Base-by-base conservation (phyloP, 2,888 invertebrate species). In the Tachina lurida region DNA sequence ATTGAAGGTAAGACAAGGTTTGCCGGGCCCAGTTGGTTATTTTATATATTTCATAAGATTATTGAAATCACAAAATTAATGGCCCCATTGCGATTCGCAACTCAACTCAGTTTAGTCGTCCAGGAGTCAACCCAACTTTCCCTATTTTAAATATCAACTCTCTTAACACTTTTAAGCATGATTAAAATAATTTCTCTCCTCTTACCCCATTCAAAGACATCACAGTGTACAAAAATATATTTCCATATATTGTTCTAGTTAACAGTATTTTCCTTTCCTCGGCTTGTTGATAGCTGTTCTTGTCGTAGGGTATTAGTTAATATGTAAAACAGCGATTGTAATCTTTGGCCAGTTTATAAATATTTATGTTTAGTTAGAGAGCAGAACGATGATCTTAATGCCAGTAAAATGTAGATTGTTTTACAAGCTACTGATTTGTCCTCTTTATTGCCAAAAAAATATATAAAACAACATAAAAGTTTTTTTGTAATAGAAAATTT, bases 331-430 rank as follows among this genome's bases (percentile, higher is more conserved):
- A 76, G 79, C 49, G 85, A 86, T 86, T 82, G 85, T 71, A 83
- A 82, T 86, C 82, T 79, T 82, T 86, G 85, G 70, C 85, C 78
- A 83, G 78, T 86, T 86, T 82, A 83, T 83, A 86, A 86, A 86
- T 86, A 86, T 86, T 86, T 83, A 79, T 86, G 78, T 79, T 79
- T 19, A 67, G 60, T 75, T 65, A 77, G 60, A 58, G 77, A 74
- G 63, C 63, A 75, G 58, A 82, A 75, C 75, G 79, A 71, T 67
- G 54, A 86, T 83, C 85, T 79, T 79, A 86, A 86, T 79, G 78
- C 54, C 70, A 71, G 74, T 76, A 52, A 78, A 81, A 74, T 81
- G 75, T 62, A 58, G 76, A 77, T 77, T 71, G 58, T 77, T 71
- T 83, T 77, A 77, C 71, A 83, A 77, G 76, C 65, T 65, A 43